Evolutionary conservation across 1,140 invertebrate species (phyloP), one percentile per base, ranked within the genome.

Genomic region (Drosophila orosa): DNA sequence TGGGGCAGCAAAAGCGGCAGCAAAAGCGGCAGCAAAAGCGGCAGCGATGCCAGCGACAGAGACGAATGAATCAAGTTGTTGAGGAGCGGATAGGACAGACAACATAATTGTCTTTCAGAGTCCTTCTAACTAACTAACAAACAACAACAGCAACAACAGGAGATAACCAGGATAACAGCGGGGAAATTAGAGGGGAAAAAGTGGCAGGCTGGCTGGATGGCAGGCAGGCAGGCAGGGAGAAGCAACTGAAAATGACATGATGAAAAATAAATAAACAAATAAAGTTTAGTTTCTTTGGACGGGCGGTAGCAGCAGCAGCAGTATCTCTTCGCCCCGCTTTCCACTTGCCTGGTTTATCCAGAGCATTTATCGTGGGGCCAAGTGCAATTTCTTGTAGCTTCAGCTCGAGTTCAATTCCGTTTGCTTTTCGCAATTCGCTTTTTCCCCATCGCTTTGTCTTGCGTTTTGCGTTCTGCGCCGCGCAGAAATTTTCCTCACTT

Each of bases 351-450:
- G 74, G 80, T 74, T 87, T 83, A 80, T 76, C 63, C 73, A 76
- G 59, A 71, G 75, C 79, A 87, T 86, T 86, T 87, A 87, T 89
- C 80, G 79, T 87, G 80, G 80, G 82, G 82, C 69, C 79, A 83
- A 87, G 84, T 87, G 84, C 79, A 87, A 78, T 87, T 89, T 42
- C 83, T 83, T 87, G 83, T 82, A 68, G 62, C 63, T 50, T 55
- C 73, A 74, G 24, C 68, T 81, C 48, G 67, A 74, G 78, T 74
- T 83, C 83, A 83, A 87, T 87, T 87, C 74, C 74, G 63, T 67
- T 82, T 74, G 59, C 72, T 59, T 69, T 75, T 47, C 29, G 39
- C 75, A 47, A 73, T 65, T 65, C 56, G 37, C 55, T 42, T 67
- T 33, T 62, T 48, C 33, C 25, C 55, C 31, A 40, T 45, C 55